These are phyloP conservation scores for Macrosteles quadrilineatus DNA, from an alignment of 1,140 invertebrate species.

Conservation along the genomic window DNA sequence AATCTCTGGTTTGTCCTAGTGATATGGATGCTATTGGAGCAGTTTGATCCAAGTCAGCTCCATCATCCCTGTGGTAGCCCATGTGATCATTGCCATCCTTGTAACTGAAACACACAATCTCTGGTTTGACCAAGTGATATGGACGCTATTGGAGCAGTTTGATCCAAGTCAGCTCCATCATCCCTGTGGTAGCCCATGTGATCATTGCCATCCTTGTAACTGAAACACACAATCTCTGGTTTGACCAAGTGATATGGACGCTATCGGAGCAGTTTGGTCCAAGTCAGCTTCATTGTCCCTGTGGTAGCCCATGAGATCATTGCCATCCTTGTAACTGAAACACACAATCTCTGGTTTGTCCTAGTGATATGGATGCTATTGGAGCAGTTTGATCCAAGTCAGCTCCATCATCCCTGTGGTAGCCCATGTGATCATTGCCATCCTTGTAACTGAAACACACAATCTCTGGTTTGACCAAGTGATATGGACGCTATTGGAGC, in stretches of 20 bases:
- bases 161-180: constrained; percentile 67
- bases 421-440: constrained; percentile 70
- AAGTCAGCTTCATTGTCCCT: constrained; percentile 71
- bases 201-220: constrained; percentile 69
- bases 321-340: constrained; percentile 66
- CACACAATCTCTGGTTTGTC: constrained; percentile 36
- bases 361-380: too few relatives aligned
- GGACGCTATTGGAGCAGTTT: constrained; percentile 60
- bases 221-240: constrained; percentile 48
- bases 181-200: constrained; percentile 74
- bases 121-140: too few relatives aligned
- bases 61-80: constrained; percentile 71
- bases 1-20: too few relatives aligned
- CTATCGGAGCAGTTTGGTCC: constrained; percentile 60
- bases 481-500: too few relatives aligned
- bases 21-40: too few relatives aligned
- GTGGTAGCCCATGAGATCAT: constrained; percentile 72
- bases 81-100: constrained; percentile 69
- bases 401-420: constrained; percentile 70
- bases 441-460: constrained; percentile 61
- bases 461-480: too few relatives aligned
- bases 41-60: constrained; percentile 61
- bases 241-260: too few relatives aligned
- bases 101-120: constrained; percentile 56
- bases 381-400: constrained; percentile 62